phyloP scores from a whole-genome alignment of 1,140 invertebrate genomes.

The Teleogryllus occipitalis region DNA sequence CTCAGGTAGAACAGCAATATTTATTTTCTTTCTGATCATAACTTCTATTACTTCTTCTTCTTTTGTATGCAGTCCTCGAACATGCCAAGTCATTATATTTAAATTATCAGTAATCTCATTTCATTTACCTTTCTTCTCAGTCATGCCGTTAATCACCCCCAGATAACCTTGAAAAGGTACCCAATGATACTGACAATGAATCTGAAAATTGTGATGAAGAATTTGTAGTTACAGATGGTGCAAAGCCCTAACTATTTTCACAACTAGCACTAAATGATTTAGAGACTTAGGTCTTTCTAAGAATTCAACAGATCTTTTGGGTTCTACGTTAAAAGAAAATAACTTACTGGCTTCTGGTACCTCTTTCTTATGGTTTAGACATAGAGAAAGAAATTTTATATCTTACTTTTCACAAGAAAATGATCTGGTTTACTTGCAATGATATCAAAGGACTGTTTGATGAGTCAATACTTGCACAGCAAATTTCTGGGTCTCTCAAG shows the following conservation, averaged over 20 bases:
- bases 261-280: neutral
- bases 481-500: no score
- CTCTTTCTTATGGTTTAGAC: constrained; percentile 18
- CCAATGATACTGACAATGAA: constrained; percentile 8
- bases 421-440: constrained; percentile 20
- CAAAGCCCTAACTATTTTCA: constrained; percentile 13
- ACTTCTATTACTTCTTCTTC: no score
- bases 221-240: constrained; percentile 18
- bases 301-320: constrained; percentile 22
- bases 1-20: no score
- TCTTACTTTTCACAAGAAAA: constrained; percentile 6
- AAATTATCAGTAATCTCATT: no score
- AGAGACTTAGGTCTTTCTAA: constrained; percentile 22
- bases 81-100: no score
- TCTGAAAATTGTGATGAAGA: constrained; percentile 18
- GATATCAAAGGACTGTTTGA: constrained; percentile 17
- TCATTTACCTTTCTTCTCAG: no score
- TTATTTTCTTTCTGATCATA: no score
- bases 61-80: no score
- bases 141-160: no score
- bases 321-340: constrained; percentile 23
- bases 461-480: no score
- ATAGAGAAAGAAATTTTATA: constrained; percentile 20
- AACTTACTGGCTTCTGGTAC: constrained; percentile 19
- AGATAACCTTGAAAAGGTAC: neutral